These are phyloP conservation scores for Egretta garzetta DNA, from an alignment of 2,113 vertebrate genomes.

Conservation along the genomic window DNA sequence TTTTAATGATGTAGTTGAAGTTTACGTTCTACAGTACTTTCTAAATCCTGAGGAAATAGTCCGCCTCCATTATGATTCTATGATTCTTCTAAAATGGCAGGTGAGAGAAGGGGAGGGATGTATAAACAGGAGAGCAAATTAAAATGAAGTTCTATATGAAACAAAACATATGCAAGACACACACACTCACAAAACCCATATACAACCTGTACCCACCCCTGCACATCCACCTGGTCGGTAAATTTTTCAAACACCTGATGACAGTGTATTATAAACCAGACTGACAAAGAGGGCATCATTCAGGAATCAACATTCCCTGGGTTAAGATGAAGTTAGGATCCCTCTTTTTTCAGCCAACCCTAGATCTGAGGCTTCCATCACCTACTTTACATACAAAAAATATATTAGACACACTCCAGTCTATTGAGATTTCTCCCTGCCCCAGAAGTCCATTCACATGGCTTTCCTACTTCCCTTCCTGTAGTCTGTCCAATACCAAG, in stretches of 20 bases:
- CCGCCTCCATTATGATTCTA: neutral
- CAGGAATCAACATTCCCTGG: neutral
- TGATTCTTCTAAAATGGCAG: neutral
- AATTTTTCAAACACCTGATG: neutral
- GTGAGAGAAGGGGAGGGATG: neutral
- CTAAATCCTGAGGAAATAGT: neutral
- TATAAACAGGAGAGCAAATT: neutral
- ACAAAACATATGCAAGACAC: neutral
- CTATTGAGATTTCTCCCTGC: neutral
- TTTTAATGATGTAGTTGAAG: neutral
- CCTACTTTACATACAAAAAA: neutral
- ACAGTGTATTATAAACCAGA: neutral
- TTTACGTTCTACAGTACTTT: neutral
- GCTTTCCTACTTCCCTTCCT: neutral
- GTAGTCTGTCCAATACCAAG: neutral
- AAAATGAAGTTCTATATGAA: neutral
- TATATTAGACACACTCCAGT: neutral
- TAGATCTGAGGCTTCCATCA: neutral
- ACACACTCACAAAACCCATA: neutral
- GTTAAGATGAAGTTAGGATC: neutral
- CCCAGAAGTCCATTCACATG: neutral
- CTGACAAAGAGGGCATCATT: neutral
- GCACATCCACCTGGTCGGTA: rapidly evolving
- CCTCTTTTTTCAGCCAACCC: neutral
- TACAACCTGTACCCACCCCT: neutral